These are phyloP conservation scores for Loripinus fragilis DNA, from an alignment of 2,888 invertebrate species.

Conservation along the genomic window DNA sequence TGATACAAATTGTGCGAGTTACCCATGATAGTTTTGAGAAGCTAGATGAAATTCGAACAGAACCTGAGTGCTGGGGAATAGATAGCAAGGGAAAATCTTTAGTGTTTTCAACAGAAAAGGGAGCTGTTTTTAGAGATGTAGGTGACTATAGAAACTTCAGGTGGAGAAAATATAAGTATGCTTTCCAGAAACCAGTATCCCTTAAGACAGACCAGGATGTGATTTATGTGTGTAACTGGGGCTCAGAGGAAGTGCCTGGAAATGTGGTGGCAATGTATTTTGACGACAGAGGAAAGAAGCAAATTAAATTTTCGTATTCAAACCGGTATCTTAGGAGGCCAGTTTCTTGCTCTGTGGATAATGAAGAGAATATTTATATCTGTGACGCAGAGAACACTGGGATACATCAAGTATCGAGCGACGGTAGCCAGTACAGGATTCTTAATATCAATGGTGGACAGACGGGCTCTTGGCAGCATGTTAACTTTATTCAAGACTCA, in stretches of 20 bases:
- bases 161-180: constrained; percentile 2
- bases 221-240: background rate
- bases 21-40: background rate
- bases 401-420: background rate
- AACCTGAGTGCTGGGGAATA: constrained; percentile 12
- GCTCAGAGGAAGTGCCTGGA: background rate
- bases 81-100: background rate
- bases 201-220: background rate
- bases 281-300: constrained; percentile 1
- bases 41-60: constrained; percentile 2
- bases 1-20: background rate
- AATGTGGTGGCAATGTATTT: background rate
- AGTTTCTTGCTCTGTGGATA: background rate
- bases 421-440: background rate
- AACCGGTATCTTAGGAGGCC: background rate
- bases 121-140: background rate
- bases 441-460: constrained; percentile 2
- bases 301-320: constrained; percentile 6
- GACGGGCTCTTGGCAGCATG: background rate
- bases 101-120: constrained; percentile 4
- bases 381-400: background rate
- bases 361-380: background rate
- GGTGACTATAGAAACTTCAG: constrained; percentile 13
- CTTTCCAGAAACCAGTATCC: background rate
- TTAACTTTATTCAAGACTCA: background rate